Evolutionary conservation across 2,888 invertebrate genomes (phyloP), one percentile per base, ranked within the genome.

Genomic region (Dromius quadrimaculatus): DNA sequence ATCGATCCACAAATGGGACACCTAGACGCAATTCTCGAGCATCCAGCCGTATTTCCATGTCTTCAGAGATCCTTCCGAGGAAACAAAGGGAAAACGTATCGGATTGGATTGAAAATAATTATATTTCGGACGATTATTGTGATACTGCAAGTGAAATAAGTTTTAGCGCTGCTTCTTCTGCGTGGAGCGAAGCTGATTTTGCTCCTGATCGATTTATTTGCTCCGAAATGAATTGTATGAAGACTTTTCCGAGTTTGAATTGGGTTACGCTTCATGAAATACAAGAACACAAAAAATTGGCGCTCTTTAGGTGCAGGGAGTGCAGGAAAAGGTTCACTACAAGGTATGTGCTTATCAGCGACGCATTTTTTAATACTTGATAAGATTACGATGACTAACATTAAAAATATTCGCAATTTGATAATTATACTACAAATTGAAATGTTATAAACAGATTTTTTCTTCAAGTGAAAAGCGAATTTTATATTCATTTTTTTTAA

Each of bases 311-410:
- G 23, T 74, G 74, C 43, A 63, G 32, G 2, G 68, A 66, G 41
- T 74, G 74, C 23, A 43, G 71, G 2, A 68, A 72, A 20, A 36
- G 71, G 32, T 74, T 71, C 41, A 74, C 72, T 2, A 68, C 72
- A n/a, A 72, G 71, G 74, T 72, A 43, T 13, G n/a, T n/a, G n/a
- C n/a, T n/a, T n/a, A n/a, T n/a, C n/a, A n/a, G n/a, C n/a, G n/a
- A n/a, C n/a, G n/a, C n/a, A n/a, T n/a, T n/a, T n/a, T n/a, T n/a
- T n/a, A n/a, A n/a, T n/a, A n/a, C n/a, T n/a, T n/a, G n/a, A n/a
- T n/a, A n/a, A n/a, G n/a, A n/a, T n/a, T n/a, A n/a, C n/a, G n/a
- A n/a, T n/a, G n/a, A n/a, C n/a, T n/a, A n/a, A n/a, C n/a, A n/a
- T n/a, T n/a, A n/a, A n/a, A n/a, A n/a, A n/a, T n/a, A n/a, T n/a